phyloP scores from a whole-genome alignment of 2,113 vertebrate species.

The Heterocephalus glaber region DNA sequence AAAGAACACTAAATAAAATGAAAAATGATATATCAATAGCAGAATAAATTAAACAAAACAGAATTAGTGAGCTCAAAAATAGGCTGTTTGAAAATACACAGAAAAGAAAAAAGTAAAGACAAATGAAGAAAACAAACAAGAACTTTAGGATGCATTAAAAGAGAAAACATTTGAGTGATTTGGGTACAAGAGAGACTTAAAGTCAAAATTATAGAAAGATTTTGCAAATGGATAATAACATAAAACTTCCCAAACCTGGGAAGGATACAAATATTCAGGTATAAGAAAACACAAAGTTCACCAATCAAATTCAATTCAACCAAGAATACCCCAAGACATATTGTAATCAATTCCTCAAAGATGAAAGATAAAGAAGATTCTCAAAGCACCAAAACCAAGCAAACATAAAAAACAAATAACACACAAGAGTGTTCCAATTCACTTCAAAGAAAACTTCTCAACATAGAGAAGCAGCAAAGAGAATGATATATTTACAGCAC shows the following conservation, averaged over 20 bases:
- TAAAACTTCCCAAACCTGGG: background rate
- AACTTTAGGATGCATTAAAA: background rate
- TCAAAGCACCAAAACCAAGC: background rate
- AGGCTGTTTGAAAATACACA: background rate
- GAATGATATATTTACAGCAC: background rate
- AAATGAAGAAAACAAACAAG: background rate
- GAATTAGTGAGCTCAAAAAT: background rate
- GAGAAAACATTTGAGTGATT: background rate
- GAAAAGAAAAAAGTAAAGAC: background rate
- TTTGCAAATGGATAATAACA: background rate
- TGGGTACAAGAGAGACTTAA: background rate
- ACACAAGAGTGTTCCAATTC: background rate
- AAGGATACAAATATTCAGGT: background rate
- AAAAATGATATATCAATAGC: background rate
- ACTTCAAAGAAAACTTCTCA: background rate
- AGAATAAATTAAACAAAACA: background rate
- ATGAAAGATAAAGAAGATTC: background rate
- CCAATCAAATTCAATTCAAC: background rate
- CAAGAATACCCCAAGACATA: background rate
- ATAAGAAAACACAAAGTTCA: background rate
- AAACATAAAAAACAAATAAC: background rate
- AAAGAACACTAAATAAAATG: background rate
- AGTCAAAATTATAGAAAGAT: background rate
- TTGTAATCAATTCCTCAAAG: background rate
- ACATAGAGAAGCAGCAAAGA: background rate